phyloP scores from a whole-genome alignment of 2,797 vertebrate genomes.

The Darevskia nairensis region DNA sequence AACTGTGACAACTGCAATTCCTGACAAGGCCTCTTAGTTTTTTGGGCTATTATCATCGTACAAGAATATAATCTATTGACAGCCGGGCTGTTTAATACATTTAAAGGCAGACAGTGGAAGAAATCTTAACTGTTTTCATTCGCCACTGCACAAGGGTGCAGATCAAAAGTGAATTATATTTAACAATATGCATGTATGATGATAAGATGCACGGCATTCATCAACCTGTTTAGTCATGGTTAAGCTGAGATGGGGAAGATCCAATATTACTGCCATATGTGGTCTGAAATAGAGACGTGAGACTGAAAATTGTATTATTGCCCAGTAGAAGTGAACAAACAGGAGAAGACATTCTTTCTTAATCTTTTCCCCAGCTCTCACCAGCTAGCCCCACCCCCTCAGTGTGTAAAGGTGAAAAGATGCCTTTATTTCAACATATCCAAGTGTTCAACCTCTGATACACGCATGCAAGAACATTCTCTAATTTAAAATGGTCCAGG shows the following conservation, averaged over 20 bases:
- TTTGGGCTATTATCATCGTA: constrained; percentile 95
- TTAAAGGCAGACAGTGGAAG: constrained; percentile 87
- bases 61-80: constrained; percentile 93
- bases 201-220: constrained; percentile 87
- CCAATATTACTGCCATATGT: constrained; percentile 81
- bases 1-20: constrained; percentile 95
- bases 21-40: constrained; percentile 98
- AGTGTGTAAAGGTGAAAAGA: constrained; percentile 38
- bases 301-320: constrained; percentile 77
- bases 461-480: constrained; percentile 23
- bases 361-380: constrained; percentile 42
- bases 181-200: constrained; percentile 90
- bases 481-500: constrained; percentile 24
- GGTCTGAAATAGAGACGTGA: constrained; percentile 84
- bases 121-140: constrained; percentile 91
- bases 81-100: constrained; percentile 90
- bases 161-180: constrained; percentile 92
- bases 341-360: constrained; percentile 65
- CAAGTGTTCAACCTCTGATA: constrained; percentile 27
- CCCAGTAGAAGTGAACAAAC: constrained; percentile 75
- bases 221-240: constrained; percentile 86
- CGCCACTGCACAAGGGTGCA: constrained; percentile 82
- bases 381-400: neutral
- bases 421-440: constrained; percentile 57
- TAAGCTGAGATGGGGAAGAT: constrained; percentile 78